phyloP scores from a whole-genome alignment of 2,797 vertebrate species.

The Phoebastria nigripes region DNA sequence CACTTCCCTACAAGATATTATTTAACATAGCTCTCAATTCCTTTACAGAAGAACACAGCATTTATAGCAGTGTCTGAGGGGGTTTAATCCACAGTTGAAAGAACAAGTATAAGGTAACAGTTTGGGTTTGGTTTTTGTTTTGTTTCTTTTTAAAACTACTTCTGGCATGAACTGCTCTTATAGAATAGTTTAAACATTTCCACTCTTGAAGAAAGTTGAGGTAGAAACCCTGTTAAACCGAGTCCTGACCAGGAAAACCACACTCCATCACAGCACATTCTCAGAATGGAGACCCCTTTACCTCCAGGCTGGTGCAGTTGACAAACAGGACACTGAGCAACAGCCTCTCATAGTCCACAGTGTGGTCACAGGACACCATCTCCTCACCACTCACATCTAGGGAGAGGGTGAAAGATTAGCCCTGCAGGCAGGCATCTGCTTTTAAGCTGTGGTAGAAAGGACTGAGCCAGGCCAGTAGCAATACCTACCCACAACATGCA shows the following conservation, averaged over 20 bases:
- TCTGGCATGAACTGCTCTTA: neutral
- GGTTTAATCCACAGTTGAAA: neutral
- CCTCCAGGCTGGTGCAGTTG: conserved; percentile 64
- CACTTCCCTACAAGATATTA: neutral
- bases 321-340: conserved; percentile 15
- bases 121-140: neutral
- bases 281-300: neutral
- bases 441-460: neutral
- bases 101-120: neutral
- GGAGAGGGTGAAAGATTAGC: neutral
- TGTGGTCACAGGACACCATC: neutral
- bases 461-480: neutral
- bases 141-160: neutral
- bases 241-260: accelerated
- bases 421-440: neutral
- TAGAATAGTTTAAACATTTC: accelerated
- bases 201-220: neutral
- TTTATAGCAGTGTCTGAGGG: neutral
- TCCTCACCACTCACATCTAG: conserved; percentile 51
- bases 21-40: neutral
- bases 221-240: neutral
- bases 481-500: conserved; percentile 64
- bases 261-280: neutral
- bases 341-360: conserved; percentile 52
- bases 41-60: accelerated